Evolutionary conservation across 2,113 vertebrate species (phyloP), one percentile per base, ranked within the genome.

Genomic region (Sapajus apella): DNA sequence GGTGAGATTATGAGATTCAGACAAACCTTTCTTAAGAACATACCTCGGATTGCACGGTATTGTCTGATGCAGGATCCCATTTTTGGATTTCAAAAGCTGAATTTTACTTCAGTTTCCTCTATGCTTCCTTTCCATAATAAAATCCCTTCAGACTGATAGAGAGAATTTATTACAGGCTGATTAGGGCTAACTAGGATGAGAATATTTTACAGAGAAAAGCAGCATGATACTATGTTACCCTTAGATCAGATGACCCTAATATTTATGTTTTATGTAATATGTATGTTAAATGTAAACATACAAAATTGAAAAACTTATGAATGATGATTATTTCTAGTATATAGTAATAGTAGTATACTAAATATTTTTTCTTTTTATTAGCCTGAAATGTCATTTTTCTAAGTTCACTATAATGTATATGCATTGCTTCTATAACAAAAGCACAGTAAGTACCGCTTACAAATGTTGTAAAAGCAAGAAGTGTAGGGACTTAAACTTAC

Each of bases 21-120:
- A 56, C 35, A 58, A 75, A 72, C 3, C 11, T 95, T 88, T 90
- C 47, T 68, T 75, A n/a, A 88, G 52, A 47, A 61, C 52, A 55
- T 95, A 68, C 47, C 68, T 45, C n/a, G 52, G 37, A 81, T 61
- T 90, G 9, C 23, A 55, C 86, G 40, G 12, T 61, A 47, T 55
- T 61, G 14, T 61, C 66, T 52, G 18, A 5, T 32, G 23, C n/a
- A 27, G 76, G 58, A 88, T 76, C 35, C 37, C 40, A 61, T 1
- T 93, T 96, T 87, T 64, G 52, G 93, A 90, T 87, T 95, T 32
- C 35, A 73, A 76, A 81, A 85, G 32, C 35, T 90, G n/a, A 52
- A 89, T 85, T 84, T 88, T 47, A 64, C 11, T 80, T 90, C 23
- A 37, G 30, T n/a, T 47, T 47, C 14, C 6, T 81, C 3, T 70